A percentile compares a stretch with the other conserved stretches of the same genome.
Conservation (phyloP, 2,888 invertebrate genomes). For the Nomada lathburiana region DNA sequence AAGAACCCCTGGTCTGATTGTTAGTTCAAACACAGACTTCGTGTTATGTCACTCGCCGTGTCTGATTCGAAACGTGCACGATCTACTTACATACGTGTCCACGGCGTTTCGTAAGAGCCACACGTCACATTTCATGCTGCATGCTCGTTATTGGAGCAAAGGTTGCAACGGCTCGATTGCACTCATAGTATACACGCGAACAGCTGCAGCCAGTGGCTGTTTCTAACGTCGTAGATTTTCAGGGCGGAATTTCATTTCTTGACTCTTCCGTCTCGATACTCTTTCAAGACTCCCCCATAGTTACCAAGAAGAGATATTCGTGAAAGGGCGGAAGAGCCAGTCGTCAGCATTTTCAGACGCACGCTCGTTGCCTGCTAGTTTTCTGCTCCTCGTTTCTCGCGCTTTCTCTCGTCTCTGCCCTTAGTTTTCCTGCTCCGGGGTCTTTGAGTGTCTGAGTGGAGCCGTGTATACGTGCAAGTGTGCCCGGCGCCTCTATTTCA, state of each 20-base stretch:
- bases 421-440: neutral
- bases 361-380: conserved; percentile 42
- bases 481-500: conserved; percentile 19
- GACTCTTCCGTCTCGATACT: conserved; percentile 51
- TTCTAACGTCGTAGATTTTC: conserved; percentile 37
- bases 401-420: conserved; percentile 17
- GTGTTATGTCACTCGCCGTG: too few relatives aligned
- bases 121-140: too few relatives aligned
- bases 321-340: conserved; percentile 60
- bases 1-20: too few relatives aligned
- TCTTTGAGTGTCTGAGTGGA: conserved; percentile 6
- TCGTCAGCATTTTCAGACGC: conserved; percentile 72
- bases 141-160: too few relatives aligned
- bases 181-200: too few relatives aligned
- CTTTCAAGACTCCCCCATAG: conserved; percentile 56
- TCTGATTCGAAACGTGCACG: too few relatives aligned
- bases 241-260: conserved; percentile 49
- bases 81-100: too few relatives aligned
- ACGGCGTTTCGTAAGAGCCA: too few relatives aligned
- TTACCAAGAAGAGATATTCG: conserved; percentile 61
- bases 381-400: conserved; percentile 47
- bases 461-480: conserved; percentile 10
- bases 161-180: too few relatives aligned
- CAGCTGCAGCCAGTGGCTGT: too few relatives aligned
- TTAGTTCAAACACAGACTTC: too few relatives aligned